Percentiles rank a stretch among this genome's conserved stretches.
These are phyloP conservation scores for Peromyscus leucopus DNA, from an alignment of 2,113 vertebrate genomes.

Conservation along the genomic window DNA sequence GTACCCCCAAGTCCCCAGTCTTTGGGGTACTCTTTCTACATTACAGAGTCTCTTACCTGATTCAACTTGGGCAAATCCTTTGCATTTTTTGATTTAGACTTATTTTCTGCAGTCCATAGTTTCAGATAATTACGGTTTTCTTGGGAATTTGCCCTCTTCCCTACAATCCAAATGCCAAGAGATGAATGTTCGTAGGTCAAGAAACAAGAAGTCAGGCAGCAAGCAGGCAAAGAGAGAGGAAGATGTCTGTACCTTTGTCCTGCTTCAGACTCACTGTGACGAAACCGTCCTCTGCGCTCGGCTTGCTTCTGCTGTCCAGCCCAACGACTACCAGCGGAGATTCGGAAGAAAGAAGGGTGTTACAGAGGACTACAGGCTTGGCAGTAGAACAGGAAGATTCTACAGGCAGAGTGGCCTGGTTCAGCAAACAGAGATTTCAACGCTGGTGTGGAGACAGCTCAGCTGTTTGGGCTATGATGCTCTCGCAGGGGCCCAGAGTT, in stretches of 20 bases:
- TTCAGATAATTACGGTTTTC: constrained; percentile 96
- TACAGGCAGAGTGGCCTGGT: background rate
- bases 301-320: constrained; percentile 91
- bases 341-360: background rate
- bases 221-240: background rate
- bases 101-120: constrained; percentile 95
- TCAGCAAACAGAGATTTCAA: background rate
- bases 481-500: background rate
- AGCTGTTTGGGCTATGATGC: background rate
- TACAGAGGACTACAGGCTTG: too few relatives aligned
- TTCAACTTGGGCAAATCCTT: constrained; percentile 97
- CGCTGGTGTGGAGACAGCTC: background rate
- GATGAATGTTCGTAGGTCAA: background rate
- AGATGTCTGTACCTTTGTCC: constrained; percentile 90
- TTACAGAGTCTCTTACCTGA: constrained; percentile 88
- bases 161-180: constrained; percentile 84
- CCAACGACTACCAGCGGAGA: constrained; percentile 86
- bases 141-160: constrained; percentile 93
- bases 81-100: constrained; percentile 91
- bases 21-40: background rate
- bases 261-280: constrained; percentile 96
- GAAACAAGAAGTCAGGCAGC: background rate
- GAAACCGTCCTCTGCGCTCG: constrained; percentile 94
- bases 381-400: background rate
- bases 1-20: too few relatives aligned